Percentiles rank a stretch among this genome's conserved stretches.
phyloP scores from a whole-genome alignment of 2,888 invertebrate genomes.

The Troilus luridus region DNA sequence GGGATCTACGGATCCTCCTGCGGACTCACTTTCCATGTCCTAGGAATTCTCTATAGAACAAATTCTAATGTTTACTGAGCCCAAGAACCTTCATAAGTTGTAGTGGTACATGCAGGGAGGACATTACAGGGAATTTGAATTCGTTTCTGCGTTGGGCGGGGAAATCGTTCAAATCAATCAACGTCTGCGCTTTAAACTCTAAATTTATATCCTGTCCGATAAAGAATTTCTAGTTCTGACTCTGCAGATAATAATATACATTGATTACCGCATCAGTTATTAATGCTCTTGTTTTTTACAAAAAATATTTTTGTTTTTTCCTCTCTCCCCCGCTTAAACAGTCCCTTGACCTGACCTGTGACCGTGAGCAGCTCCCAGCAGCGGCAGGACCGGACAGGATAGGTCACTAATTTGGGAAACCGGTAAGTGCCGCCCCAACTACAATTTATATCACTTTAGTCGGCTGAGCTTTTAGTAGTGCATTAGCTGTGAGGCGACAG shows the following conservation, averaged over 20 bases:
- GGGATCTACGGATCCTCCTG: too few relatives aligned
- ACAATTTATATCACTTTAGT: constrained; percentile 54
- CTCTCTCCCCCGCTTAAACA: not conserved
- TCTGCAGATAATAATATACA: not conserved
- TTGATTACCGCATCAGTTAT: not conserved
- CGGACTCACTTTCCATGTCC: too few relatives aligned
- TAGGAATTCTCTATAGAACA: too few relatives aligned
- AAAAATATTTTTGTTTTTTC: not conserved
- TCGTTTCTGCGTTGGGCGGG: not conserved
- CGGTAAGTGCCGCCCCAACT: constrained; percentile 46
- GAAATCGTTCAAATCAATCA: not conserved
- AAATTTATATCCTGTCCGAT: too few relatives aligned
- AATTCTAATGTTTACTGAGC: too few relatives aligned
- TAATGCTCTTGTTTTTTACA: not conserved
- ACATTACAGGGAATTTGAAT: not conserved
- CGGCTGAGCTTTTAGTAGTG: constrained; percentile 18
- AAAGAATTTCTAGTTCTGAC: not conserved
- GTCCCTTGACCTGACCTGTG: not conserved
- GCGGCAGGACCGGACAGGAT: not conserved
- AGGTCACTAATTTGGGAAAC: constrained; percentile 14
- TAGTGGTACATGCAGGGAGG: too few relatives aligned
- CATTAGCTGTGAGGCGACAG: constrained; percentile 40
- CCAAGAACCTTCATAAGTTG: too few relatives aligned
- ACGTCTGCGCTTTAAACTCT: too few relatives aligned
- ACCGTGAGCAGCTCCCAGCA: not conserved